Conservation (phyloP, 2,888 invertebrate species). For the Drymonia ruficornis region DNA sequence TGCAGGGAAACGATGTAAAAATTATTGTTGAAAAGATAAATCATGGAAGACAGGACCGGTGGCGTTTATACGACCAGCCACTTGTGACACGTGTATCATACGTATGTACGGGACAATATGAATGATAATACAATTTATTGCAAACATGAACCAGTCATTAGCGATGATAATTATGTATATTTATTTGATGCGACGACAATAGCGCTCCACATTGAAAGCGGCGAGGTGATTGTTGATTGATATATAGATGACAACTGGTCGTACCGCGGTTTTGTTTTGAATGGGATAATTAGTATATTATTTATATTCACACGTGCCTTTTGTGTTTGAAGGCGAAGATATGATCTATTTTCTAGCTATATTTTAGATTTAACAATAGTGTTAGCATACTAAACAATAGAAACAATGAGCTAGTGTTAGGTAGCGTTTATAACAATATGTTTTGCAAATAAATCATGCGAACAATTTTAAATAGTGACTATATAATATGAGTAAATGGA, state of each 20-base stretch:
- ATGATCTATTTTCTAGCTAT: background rate
- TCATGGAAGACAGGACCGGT: slow-evolving; percentile 73
- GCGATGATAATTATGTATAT: slow-evolving; percentile 56
- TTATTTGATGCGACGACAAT: slow-evolving; percentile 49
- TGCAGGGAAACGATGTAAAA: slow-evolving; percentile 79
- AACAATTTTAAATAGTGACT: too few species aligned
- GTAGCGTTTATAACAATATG: too few species aligned
- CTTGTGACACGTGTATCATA: slow-evolving; percentile 45
- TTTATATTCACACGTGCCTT: slow-evolving; percentile 2
- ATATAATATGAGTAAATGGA: too few species aligned
- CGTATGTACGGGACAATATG: slow-evolving; percentile 51
- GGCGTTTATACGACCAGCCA: slow-evolving; percentile 70
- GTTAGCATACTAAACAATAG: background rate
- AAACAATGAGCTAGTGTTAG: background rate
- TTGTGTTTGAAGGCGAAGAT: slow-evolving; percentile 1
- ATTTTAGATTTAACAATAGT: background rate
- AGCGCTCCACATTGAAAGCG: slow-evolving; percentile 8
- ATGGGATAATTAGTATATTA: background rate
- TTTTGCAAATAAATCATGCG: too few species aligned
- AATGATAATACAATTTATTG: slow-evolving; percentile 55
- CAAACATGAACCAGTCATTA: slow-evolving; percentile 51
- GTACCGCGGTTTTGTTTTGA: background rate
- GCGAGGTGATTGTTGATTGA: slow-evolving; percentile 7
- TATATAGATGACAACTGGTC: background rate
- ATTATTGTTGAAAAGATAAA: slow-evolving; percentile 84